Evolutionary conservation across 2,797 vertebrate species (phyloP).

Genomic region (Anguilla anguilla): DNA sequence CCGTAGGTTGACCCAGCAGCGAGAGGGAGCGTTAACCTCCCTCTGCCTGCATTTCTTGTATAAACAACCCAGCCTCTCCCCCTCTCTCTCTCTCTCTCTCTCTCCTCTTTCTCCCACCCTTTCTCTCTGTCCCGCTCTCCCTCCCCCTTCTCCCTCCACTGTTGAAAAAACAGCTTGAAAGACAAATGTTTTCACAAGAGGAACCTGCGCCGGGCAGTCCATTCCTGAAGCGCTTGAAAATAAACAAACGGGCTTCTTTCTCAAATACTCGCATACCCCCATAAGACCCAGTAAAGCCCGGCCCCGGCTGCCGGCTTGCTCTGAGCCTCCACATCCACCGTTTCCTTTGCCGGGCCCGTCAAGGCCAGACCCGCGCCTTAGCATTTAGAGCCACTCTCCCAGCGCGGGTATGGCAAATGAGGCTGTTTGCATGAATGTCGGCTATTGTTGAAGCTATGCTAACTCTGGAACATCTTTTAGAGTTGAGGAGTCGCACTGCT

Average conservation of each 20-base stretch:
- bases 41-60: not conserved
- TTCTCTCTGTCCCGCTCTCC: not conserved
- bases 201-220: not conserved
- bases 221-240: not conserved
- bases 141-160: not conserved
- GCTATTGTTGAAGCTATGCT: not conserved
- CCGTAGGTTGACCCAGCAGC: not conserved
- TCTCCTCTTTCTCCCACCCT: not conserved
- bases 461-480: not conserved
- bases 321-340: not conserved
- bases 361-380: not conserved
- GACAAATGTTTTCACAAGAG: not conserved
- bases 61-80: not conserved
- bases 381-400: not conserved
- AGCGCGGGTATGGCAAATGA: not conserved
- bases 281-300: not conserved
- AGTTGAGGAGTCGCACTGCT: not conserved
- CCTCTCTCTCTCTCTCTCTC: not conserved
- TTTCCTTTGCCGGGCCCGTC: not conserved
- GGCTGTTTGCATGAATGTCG: not conserved
- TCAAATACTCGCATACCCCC: not conserved
- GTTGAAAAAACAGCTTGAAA: slow-evolving; percentile 10
- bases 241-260: not conserved
- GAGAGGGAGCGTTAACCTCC: not conserved
- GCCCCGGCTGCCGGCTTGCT: not conserved